Evolutionary conservation across 2,888 invertebrate species (phyloP).

Genomic region (Drosophila aldrichi): DNA sequence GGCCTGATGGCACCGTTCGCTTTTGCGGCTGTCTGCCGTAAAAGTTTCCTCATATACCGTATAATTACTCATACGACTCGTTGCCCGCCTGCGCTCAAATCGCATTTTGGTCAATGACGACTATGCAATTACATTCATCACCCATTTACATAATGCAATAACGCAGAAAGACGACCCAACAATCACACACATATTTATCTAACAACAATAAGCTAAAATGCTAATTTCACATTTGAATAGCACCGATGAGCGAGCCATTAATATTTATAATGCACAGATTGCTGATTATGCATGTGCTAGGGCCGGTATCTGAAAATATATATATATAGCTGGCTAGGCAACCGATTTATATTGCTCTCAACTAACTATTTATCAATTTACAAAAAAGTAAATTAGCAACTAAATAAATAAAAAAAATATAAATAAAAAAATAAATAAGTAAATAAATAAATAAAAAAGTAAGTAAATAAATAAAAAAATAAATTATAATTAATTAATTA

Average conservation of each 20-base stretch:
- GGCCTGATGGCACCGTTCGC: slow-evolving; percentile 31
- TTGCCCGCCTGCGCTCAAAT: slow-evolving; percentile 28
- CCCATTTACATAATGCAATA: slow-evolving; percentile 20
- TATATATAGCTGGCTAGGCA: too few relatives aligned
- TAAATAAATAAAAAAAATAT: too few relatives aligned
- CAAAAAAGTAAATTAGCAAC: too few relatives aligned
- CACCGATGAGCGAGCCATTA: neutral
- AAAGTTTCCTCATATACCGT: slow-evolving; percentile 46
- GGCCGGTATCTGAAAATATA: neutral
- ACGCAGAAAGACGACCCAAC: neutral
- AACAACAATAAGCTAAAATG: slow-evolving; percentile 9
- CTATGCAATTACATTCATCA: slow-evolving; percentile 26
- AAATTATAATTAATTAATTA: too few relatives aligned
- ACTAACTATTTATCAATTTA: too few relatives aligned
- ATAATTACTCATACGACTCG: slow-evolving; percentile 61
- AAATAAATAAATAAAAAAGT: too few relatives aligned
- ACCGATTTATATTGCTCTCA: too few relatives aligned
- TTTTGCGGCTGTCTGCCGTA: slow-evolving; percentile 28
- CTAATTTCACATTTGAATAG: neutral
- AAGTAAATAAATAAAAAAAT: too few relatives aligned
- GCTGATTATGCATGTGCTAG: neutral
- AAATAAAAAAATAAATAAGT: too few relatives aligned
- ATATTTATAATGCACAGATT: too few relatives aligned
- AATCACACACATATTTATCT: neutral
- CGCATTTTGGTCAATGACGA: slow-evolving; percentile 31